These are phyloP conservation scores for Apodemia hepburni DNA, from an alignment of 2,888 invertebrate genomes.

Conservation along the genomic window DNA sequence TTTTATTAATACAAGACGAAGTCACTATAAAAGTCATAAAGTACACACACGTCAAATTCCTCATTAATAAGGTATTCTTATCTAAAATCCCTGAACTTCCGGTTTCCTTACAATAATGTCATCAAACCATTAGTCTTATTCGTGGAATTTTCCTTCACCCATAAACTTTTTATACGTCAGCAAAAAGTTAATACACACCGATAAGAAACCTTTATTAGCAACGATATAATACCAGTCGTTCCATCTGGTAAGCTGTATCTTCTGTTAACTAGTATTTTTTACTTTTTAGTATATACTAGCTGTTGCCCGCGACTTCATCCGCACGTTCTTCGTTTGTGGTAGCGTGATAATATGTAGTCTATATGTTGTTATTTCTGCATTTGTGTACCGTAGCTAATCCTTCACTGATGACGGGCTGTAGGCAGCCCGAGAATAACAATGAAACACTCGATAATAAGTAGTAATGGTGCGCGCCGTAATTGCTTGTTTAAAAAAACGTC, in stretches of 20 bases:
- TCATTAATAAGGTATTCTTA: background rate
- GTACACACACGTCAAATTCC: background rate
- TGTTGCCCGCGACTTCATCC: no score
- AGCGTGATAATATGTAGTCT: no score
- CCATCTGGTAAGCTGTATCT: no score
- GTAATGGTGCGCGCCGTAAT: background rate
- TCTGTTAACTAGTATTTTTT: no score
- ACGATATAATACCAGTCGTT: no score
- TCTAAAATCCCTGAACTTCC: background rate
- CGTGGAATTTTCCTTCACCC: background rate
- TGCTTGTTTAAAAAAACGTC: background rate
- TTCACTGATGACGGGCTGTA: conserved; percentile 27
- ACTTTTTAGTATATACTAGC: no score
- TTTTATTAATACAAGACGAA: no score
- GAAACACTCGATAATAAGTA: background rate
- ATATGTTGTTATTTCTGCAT: conserved; percentile 56
- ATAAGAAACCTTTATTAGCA: no score
- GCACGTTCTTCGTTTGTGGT: no score
- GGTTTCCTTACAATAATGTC: background rate
- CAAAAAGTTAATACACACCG: background rate
- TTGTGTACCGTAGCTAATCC: conserved; percentile 52
- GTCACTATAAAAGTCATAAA: no score
- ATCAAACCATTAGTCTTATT: background rate
- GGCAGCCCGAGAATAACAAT: background rate
- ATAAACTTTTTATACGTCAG: background rate